phyloP scores from a whole-genome alignment of 2,797 vertebrate species.

The Micropoecilia bifurca region DNA sequence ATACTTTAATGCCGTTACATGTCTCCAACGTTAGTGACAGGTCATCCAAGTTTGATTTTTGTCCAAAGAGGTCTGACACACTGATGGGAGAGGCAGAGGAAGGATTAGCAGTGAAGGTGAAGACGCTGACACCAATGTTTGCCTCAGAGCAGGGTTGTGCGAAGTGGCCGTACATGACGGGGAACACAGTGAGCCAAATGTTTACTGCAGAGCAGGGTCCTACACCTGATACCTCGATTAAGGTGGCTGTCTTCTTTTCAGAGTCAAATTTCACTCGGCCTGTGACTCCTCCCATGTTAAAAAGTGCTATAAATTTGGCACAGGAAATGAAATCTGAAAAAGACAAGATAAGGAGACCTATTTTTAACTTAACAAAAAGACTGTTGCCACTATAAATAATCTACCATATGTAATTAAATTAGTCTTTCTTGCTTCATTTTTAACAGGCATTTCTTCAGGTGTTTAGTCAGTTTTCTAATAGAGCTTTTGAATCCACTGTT shows the following conservation, averaged over 20 bases:
- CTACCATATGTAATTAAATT: background rate
- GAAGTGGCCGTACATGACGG: constrained; percentile 81
- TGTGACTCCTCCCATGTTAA: constrained; percentile 83
- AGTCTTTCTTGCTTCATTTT: background rate
- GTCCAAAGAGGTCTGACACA: constrained; percentile 56
- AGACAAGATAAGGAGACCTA: background rate
- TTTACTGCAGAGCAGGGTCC: constrained; percentile 63
- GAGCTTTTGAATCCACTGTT: background rate
- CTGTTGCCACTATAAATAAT: background rate
- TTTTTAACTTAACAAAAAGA: constrained; percentile 25
- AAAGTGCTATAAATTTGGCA: constrained; percentile 64
- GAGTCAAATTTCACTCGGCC: constrained; percentile 77
- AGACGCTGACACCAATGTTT: constrained; percentile 71
- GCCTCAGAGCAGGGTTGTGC: constrained; percentile 73
- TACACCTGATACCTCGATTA: constrained; percentile 68
- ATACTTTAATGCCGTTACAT: constrained; percentile 68
- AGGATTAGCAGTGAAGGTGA: constrained; percentile 52
- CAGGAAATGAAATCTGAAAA: constrained; percentile 69
- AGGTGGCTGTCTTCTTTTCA: constrained; percentile 36
- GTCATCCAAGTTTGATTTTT: constrained; percentile 70
- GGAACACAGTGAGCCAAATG: constrained; percentile 80
- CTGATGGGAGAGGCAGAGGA: constrained; percentile 18
- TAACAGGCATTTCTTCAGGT: background rate
- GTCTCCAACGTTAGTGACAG: constrained; percentile 75
- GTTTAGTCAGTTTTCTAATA: too few relatives aligned